Evolutionary conservation across 2,888 invertebrate genomes (phyloP).

Genomic region (Bugulina stolonifera): DNA sequence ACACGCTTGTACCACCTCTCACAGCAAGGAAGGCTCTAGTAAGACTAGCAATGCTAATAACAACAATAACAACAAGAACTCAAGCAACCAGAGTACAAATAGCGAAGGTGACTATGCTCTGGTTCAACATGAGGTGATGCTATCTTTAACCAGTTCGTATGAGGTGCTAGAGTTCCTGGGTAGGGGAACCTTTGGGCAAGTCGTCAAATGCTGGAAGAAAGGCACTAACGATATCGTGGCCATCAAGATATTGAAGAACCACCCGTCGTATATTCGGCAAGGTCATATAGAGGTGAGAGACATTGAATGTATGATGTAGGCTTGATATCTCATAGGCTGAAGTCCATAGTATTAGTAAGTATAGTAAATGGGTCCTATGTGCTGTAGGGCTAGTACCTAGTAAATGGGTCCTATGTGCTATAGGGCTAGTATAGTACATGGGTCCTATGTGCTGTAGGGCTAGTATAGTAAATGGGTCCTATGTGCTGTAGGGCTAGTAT

Average conservation of each 20-base stretch:
- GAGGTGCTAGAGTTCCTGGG: slow-evolving; percentile 98
- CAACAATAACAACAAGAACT: slow-evolving; percentile 32
- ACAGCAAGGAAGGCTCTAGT: neutral
- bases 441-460: too few species aligned
- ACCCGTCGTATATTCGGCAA: slow-evolving; percentile 98
- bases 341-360: too few species aligned
- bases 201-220: slow-evolving; percentile 99
- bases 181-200: slow-evolving; percentile 95
- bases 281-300: slow-evolving; percentile 91
- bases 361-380: too few species aligned
- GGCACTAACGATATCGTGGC: slow-evolving; percentile 99
- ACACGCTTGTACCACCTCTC: neutral
- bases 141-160: slow-evolving; percentile 84
- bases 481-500: too few species aligned
- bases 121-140: slow-evolving; percentile 94
- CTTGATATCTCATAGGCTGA: too few species aligned
- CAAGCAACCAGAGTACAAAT: slow-evolving; percentile 38
- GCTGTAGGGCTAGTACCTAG: too few species aligned
- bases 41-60: neutral
- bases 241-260: slow-evolving; percentile 99
- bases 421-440: too few species aligned
- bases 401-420: too few species aligned
- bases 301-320: too few species aligned
- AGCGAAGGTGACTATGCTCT: slow-evolving; percentile 93
- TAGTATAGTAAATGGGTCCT: too few species aligned